Base-by-base conservation (phyloP, 1,140 invertebrate genomes). In the Drosophila parabipectinata region DNA sequence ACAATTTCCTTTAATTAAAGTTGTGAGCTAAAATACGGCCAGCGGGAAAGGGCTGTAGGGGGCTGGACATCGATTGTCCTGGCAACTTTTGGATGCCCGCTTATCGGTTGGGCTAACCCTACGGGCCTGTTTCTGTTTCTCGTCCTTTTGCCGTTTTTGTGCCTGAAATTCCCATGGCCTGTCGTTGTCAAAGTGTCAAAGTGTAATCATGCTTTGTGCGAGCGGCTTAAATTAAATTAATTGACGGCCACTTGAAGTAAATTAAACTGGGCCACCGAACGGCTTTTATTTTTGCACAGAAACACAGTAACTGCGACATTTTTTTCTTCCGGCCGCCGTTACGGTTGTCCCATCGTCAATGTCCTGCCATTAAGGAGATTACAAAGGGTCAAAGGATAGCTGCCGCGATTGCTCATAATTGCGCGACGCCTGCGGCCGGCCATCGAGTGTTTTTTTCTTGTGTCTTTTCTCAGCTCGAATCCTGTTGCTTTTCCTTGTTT, bases 201-300 rank as follows among this genome's bases (percentile, higher is more conserved):
- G 83, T 71, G 67, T 88, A 88, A 89, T 63, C 83, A 75, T 60
- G 71, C 59, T 59, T 71, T 68, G 74, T 72, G 78, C 64, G 51
- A 79, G 57, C 62, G 82, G 82, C 61, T 88, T 88, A 88, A 87
- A 87, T 79, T 88, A 79, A 88, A 88, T 89, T 88, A 88, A 88
- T 89, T 88, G 83, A 63, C 78, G 83, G 68, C 54, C 83, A 88
- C 83, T 88, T 83, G 83, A 77, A 83, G 84, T 83, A 79, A 88
- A 88, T 88, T 73, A 89, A 88, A 83, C 79, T 79, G 67, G 61
- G 58, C 61, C 69, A 18, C 15, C 61, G 60, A 50, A 75, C 68
- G 47, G 72, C 55, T 60, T 68, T 47, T 67, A 67, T 67, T 68
- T 68, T 18, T 47, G 4, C 3, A 21, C 61, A 54, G 61, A 6